These are phyloP conservation scores for Macroteleia sp. DNA, from an alignment of 2,888 invertebrate genomes.

Conservation along the genomic window DNA sequence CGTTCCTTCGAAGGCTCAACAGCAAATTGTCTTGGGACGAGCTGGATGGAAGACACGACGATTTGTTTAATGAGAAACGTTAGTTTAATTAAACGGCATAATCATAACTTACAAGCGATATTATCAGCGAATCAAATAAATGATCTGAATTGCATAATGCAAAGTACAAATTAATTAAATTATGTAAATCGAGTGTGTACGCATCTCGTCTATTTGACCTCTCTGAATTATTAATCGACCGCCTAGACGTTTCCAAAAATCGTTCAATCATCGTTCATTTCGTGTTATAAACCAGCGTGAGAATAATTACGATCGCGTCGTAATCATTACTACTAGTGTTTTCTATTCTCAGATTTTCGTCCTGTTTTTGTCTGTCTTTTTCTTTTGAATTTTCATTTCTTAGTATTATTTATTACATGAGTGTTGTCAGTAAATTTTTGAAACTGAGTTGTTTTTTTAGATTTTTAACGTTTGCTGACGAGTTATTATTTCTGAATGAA, in stretches of 20 bases:
- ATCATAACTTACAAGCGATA: no score
- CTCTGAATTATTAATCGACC: slow-evolving; percentile 15
- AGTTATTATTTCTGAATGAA: slow-evolving; percentile 47
- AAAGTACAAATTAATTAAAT: slow-evolving; percentile 39
- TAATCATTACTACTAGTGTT: background rate
- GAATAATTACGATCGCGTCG: slow-evolving; percentile 8
- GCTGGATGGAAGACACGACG: background rate
- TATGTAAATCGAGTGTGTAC: slow-evolving; percentile 33
- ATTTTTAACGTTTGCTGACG: slow-evolving; percentile 9
- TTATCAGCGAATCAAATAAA: slow-evolving; percentile 40
- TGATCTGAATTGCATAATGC: slow-evolving; percentile 25
- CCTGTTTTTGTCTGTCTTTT: background rate
- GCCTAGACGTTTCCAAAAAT: slow-evolving; percentile 17
- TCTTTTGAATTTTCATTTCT: slow-evolving; percentile 2
- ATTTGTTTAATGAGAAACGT: slow-evolving; percentile 14
- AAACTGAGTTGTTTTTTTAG: slow-evolving; percentile 9
- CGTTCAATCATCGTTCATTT: slow-evolving; percentile 27
- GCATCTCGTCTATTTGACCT: slow-evolving; percentile 21
- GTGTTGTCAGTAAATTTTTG: slow-evolving; percentile 23
- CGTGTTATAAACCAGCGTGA: background rate
- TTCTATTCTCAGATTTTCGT: background rate
- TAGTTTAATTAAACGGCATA: slow-evolving; percentile 32
- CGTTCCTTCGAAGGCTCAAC: no score
- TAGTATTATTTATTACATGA: slow-evolving; percentile 22
- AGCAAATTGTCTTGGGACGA: slow-evolving; percentile 6